phyloP scores from a whole-genome alignment of 2,888 invertebrate genomes.

The Hirtodrosophila alboralis region DNA sequence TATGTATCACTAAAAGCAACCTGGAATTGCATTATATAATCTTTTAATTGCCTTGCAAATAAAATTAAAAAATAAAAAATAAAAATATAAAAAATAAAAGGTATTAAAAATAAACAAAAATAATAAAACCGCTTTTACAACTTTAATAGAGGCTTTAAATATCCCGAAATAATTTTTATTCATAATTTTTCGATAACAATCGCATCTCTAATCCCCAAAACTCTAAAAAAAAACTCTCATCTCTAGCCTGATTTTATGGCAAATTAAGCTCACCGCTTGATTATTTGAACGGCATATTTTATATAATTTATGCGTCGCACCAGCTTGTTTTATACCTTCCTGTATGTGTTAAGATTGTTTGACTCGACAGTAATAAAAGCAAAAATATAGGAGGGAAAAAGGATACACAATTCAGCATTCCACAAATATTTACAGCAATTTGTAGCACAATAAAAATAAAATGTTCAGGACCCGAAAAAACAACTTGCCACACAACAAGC shows the following conservation, averaged over 20 bases:
- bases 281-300: conserved; percentile 68
- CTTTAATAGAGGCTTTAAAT: too few relatives aligned
- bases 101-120: too few relatives aligned
- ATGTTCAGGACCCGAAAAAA: conserved; percentile 45
- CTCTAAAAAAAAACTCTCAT: conserved; percentile 10
- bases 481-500: conserved; percentile 46
- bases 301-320: conserved; percentile 65
- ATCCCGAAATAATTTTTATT: background rate
- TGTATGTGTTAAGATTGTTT: conserved; percentile 20
- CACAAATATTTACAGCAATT: conserved; percentile 79
- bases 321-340: conserved; percentile 20
- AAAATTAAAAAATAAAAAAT: too few relatives aligned
- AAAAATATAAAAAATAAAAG: too few relatives aligned
- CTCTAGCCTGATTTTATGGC: conserved; percentile 58
- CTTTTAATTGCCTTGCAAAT: too few relatives aligned
- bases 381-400: conserved; percentile 39
- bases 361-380: conserved; percentile 22
- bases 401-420: conserved; percentile 69
- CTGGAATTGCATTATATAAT: too few relatives aligned
- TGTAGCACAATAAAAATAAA: conserved; percentile 75
- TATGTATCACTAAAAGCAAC: too few relatives aligned
- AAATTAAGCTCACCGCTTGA: conserved; percentile 79
- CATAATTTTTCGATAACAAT: conserved; percentile 15
- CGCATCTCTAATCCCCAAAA: conserved; percentile 9
- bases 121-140: too few relatives aligned